Evolutionary conservation across 2,888 invertebrate genomes (phyloP).

Genomic region (Diadromus collaris): DNA sequence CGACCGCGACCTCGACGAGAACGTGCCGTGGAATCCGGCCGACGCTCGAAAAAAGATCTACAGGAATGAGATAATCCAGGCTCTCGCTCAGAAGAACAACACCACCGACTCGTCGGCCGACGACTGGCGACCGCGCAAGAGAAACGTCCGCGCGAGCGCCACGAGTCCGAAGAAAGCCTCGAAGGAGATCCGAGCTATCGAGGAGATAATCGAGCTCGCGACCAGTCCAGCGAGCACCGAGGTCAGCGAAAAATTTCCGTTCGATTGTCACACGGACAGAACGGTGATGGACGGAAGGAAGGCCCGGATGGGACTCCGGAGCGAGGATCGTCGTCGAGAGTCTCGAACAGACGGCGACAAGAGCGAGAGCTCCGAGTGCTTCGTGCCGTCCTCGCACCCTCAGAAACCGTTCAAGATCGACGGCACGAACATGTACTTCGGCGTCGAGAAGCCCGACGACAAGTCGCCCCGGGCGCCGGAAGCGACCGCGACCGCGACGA

Average conservation of each 20-base stretch:
- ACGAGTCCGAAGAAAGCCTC: conserved; percentile 60
- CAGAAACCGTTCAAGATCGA: conserved; percentile 62
- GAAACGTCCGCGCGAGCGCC: conserved; percentile 58
- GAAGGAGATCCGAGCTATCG: conserved; percentile 64
- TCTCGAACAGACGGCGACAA: conserved; percentile 70
- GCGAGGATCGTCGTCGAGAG: conserved; percentile 72
- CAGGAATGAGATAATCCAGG: conserved; percentile 75
- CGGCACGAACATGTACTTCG: conserved; percentile 51
- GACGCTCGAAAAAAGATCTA: conserved; percentile 77
- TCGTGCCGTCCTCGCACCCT: conserved; percentile 72
- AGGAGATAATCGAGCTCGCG: conserved; percentile 66
- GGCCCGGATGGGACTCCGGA: conserved; percentile 76
- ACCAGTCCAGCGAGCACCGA: conserved; percentile 61
- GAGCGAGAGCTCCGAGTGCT: conserved; percentile 78
- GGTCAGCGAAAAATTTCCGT: conserved; percentile 75
- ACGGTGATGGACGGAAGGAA: conserved; percentile 77
- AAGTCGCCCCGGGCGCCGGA: conserved; percentile 14
- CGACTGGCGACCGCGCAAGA: conserved; percentile 73
- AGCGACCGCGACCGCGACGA: conserved; percentile 2
- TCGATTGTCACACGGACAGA: conserved; percentile 74
- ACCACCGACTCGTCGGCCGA: conserved; percentile 75
- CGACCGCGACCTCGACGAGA: conserved; percentile 76
- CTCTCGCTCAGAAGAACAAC: conserved; percentile 74
- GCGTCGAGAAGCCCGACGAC: conserved; percentile 37
- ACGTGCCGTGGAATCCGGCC: conserved; percentile 79